These are phyloP conservation scores for Typhlomys cinereus DNA, from an alignment of 2,113 vertebrate genomes.

Conservation along the genomic window DNA sequence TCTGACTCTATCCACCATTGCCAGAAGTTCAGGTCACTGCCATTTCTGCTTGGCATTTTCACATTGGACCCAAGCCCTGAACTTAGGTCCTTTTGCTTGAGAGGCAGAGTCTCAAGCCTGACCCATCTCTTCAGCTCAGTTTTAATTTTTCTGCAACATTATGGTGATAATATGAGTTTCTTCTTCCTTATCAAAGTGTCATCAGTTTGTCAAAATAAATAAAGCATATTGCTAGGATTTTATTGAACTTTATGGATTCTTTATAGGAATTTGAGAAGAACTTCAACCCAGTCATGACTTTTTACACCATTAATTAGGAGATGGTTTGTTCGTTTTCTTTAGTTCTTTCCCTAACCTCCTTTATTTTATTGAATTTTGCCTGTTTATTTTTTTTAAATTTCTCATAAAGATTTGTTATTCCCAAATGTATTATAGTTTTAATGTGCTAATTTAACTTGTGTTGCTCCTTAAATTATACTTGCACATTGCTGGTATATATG, in stretches of 20 bases:
- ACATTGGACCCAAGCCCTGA: too few species aligned
- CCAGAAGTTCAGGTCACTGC: neutral
- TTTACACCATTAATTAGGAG: too few species aligned
- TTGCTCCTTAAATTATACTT: too few species aligned
- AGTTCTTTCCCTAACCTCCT: too few species aligned
- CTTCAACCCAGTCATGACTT: neutral
- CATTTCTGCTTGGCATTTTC: neutral
- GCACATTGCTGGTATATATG: neutral
- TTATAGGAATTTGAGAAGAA: too few species aligned
- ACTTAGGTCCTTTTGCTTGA: too few species aligned
- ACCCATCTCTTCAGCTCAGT: too few species aligned
- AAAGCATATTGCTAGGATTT: neutral
- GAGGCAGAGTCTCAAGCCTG: too few species aligned
- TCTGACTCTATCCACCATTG: too few species aligned
- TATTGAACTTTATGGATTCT: neutral
- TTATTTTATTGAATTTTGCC: neutral
- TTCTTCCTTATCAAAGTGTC: too few species aligned
- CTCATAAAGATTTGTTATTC: neutral
- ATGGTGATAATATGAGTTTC: neutral
- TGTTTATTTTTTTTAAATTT: neutral
- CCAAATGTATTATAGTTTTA: neutral
- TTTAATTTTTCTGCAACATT: too few species aligned
- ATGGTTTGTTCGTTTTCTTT: neutral
- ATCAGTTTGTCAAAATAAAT: neutral
- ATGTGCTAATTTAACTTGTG: neutral